Percentiles rank a stretch among this genome's conserved stretches.
Evolutionary conservation across 2,888 invertebrate species (phyloP).

Genomic region (Chironomus tentans): DNA sequence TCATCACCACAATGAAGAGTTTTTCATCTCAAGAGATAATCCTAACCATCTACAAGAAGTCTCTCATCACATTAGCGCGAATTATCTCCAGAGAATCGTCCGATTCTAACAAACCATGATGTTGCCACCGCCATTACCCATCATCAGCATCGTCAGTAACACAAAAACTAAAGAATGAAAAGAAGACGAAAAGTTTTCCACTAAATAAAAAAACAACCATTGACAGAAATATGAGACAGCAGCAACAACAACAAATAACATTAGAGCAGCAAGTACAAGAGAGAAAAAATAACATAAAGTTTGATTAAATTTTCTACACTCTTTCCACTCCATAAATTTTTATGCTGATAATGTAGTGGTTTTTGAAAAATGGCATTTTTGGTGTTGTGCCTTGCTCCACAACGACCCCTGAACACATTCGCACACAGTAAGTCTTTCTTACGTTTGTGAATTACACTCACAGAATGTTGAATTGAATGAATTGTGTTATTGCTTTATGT

Average conservation of each 20-base stretch:
- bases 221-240: slow-evolving; percentile 22
- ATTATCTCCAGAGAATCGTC: too few relatives aligned
- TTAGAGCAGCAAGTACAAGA: neutral
- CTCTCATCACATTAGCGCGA: too few relatives aligned
- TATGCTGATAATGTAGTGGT: slow-evolving; percentile 23
- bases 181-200: slow-evolving; percentile 7
- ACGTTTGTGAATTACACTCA: neutral
- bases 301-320: slow-evolving; percentile 21
- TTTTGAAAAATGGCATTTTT: slow-evolving; percentile 24
- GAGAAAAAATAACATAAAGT: slow-evolving; percentile 16
- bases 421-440: neutral
- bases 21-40: too few relatives aligned
- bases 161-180: neutral
- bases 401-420: neutral
- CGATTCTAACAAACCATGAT: neutral
- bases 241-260: neutral
- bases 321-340: slow-evolving; percentile 26
- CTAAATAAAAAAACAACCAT: slow-evolving; percentile 18
- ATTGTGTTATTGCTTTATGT: too few relatives aligned
- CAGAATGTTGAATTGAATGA: too few relatives aligned
- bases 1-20: too few relatives aligned
- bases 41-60: too few relatives aligned
- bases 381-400: neutral
- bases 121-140: neutral
- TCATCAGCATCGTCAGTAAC: neutral